These are phyloP conservation scores for Eurytoma californica DNA, from an alignment of 2,888 invertebrate genomes.

Conservation along the genomic window DNA sequence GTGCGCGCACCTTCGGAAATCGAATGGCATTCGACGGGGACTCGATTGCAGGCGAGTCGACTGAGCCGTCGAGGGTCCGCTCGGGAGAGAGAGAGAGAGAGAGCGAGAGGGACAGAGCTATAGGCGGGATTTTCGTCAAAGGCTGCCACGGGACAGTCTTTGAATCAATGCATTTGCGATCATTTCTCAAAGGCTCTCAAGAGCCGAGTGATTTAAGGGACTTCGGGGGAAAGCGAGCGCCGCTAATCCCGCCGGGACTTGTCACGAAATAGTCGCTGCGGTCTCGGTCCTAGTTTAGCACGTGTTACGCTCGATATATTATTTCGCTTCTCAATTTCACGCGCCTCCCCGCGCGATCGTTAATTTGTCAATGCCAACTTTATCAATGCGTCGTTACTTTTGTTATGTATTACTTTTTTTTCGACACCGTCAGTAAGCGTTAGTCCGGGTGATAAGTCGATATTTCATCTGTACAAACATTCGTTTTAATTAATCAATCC, in stretches of 20 bases:
- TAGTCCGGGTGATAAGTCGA: too few relatives aligned
- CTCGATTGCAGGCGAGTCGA: conserved; percentile 15
- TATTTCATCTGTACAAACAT: too few relatives aligned
- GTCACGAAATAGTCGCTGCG: conserved; percentile 4
- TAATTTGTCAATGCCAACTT: too few relatives aligned
- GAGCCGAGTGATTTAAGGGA: conserved; percentile 33
- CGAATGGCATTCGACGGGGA: conserved; percentile 17
- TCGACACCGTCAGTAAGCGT: too few relatives aligned
- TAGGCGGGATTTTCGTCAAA: conserved; percentile 36
- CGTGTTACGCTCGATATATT: background rate
- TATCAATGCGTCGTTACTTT: too few relatives aligned
- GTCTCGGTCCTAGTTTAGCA: background rate
- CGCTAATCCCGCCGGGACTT: background rate
- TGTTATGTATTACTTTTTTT: too few relatives aligned
- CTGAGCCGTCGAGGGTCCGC: conserved; percentile 1
- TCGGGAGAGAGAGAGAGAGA: background rate
- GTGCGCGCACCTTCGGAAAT: conserved; percentile 22
- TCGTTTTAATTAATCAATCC: too few relatives aligned
- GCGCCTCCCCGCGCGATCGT: too few relatives aligned
- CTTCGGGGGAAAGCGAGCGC: background rate
- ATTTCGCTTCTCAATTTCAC: background rate
- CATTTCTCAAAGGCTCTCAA: conserved; percentile 35
- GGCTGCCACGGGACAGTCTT: background rate
- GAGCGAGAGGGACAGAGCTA: background rate
- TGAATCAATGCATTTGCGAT: conserved; percentile 40